Percentiles rank a stretch among this genome's conserved stretches.
Conservation (phyloP, 2,113 vertebrate species). For the Anarrhichthys ocellatus region DNA sequence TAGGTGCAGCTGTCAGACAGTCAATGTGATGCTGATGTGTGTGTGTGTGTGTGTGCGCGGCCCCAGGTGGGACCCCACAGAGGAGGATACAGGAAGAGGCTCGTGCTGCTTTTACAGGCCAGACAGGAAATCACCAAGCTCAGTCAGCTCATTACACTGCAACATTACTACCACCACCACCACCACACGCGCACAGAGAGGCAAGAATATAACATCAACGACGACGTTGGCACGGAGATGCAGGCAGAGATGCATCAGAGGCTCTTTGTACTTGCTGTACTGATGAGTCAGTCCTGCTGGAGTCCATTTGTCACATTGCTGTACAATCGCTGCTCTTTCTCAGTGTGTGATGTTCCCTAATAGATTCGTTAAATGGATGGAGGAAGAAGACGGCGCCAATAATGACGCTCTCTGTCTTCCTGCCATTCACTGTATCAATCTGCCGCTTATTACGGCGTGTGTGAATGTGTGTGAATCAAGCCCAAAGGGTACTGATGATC, state of each 20-base stretch:
- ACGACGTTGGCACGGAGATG: constrained; percentile 34
- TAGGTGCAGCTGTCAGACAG: constrained; percentile 56
- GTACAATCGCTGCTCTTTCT: constrained; percentile 48
- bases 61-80: constrained; percentile 63
- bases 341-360: constrained; percentile 52
- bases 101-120: constrained; percentile 66
- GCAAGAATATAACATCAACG: constrained; percentile 17
- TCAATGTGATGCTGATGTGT: constrained; percentile 44
- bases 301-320: constrained; percentile 55
- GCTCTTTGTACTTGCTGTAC: constrained; percentile 52
- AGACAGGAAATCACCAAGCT: constrained; percentile 70
- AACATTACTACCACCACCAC: background rate
- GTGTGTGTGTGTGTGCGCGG: constrained; percentile 40
- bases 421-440: constrained; percentile 53
- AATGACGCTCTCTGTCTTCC: constrained; percentile 66
- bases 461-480: constrained; percentile 13
- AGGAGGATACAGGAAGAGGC: constrained; percentile 67
- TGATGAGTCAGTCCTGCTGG: constrained; percentile 55
- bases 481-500: constrained; percentile 60
- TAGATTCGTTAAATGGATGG: constrained; percentile 69
- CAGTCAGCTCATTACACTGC: constrained; percentile 63
- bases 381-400: constrained; percentile 53
- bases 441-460: constrained; percentile 46
- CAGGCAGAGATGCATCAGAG: constrained; percentile 37
- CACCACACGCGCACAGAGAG: constrained; percentile 34